Conservation (phyloP, 2,888 invertebrate genomes). For the Trileptium ribeirensis region DNA sequence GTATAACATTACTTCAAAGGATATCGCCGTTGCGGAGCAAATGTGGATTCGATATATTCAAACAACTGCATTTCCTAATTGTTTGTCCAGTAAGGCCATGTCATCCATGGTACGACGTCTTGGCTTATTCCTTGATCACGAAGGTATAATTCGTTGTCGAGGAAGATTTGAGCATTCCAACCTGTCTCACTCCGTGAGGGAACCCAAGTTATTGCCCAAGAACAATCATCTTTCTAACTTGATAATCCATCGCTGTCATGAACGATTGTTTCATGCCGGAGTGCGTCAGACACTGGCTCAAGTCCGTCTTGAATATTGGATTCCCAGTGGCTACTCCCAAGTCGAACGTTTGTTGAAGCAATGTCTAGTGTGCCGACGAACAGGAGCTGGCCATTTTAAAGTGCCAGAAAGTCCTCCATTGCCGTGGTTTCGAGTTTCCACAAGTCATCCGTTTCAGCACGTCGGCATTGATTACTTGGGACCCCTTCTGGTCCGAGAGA, state of each 20-base stretch:
- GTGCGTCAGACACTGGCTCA: neutral
- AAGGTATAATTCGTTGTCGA: neutral
- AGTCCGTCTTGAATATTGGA: slow-evolving; percentile 7
- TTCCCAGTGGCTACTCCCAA: neutral
- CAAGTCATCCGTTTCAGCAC: slow-evolving; percentile 24
- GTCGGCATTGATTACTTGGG: slow-evolving; percentile 50
- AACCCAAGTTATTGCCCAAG: neutral
- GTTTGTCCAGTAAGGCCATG: too few species aligned
- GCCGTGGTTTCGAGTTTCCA: neutral
- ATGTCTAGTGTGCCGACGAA: neutral
- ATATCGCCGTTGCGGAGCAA: neutral
- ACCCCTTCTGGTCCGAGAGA: too few species aligned
- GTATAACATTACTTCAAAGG: neutral
- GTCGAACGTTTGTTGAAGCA: neutral
- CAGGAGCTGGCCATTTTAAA: neutral
- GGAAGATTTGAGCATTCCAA: neutral
- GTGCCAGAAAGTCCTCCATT: neutral
- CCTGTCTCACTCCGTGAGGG: neutral
- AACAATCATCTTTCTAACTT: neutral
- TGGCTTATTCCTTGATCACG: neutral
- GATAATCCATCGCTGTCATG: neutral
- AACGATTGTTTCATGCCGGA: neutral
- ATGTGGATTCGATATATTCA: neutral
- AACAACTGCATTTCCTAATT: neutral
- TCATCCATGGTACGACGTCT: neutral